phyloP scores from a whole-genome alignment of 2,888 invertebrate species.

The Lapara coniferarum region DNA sequence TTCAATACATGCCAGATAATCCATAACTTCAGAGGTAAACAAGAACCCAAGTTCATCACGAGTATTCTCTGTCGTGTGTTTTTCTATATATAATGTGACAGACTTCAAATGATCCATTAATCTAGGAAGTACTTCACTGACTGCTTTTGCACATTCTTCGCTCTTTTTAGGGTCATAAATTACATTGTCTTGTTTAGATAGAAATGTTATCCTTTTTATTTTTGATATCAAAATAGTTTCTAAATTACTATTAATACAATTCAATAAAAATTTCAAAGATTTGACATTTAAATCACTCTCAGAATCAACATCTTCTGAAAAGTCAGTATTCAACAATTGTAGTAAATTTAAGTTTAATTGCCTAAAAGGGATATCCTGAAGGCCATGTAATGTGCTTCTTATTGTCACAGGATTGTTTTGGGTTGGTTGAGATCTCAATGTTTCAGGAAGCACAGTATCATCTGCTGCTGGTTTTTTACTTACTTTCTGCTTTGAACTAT shows the following conservation, averaged over 20 bases:
- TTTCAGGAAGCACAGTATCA: conserved; percentile 66
- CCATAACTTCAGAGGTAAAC: conserved; percentile 53
- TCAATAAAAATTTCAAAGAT: conserved; percentile 62
- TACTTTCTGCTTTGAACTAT: conserved; percentile 51
- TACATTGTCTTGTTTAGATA: conserved; percentile 57
- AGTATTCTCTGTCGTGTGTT: conserved; percentile 43
- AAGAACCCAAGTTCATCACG: conserved; percentile 53
- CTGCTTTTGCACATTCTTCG: conserved; percentile 60
- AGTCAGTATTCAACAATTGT: conserved; percentile 59
- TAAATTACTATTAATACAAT: conserved; percentile 58
- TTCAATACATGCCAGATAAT: conserved; percentile 77
- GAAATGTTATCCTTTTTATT: conserved; percentile 68
- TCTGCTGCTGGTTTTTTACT: conserved; percentile 56
- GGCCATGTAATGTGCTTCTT: conserved; percentile 57
- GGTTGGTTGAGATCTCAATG: conserved; percentile 62
- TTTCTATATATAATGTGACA: conserved; percentile 58
- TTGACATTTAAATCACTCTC: conserved; percentile 58
- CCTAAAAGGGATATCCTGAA: conserved; percentile 61
- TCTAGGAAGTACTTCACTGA: conserved; percentile 63
- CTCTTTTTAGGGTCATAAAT: conserved; percentile 64
- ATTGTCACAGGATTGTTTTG: conserved; percentile 51
- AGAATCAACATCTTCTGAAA: conserved; percentile 52
- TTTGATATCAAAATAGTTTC: conserved; percentile 64
- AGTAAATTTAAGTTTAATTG: conserved; percentile 62
- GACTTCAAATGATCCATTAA: conserved; percentile 60